Evolutionary conservation across 2,888 invertebrate species (phyloP), one percentile per base, ranked within the genome.

Genomic region (Drosophila borealis): DNA sequence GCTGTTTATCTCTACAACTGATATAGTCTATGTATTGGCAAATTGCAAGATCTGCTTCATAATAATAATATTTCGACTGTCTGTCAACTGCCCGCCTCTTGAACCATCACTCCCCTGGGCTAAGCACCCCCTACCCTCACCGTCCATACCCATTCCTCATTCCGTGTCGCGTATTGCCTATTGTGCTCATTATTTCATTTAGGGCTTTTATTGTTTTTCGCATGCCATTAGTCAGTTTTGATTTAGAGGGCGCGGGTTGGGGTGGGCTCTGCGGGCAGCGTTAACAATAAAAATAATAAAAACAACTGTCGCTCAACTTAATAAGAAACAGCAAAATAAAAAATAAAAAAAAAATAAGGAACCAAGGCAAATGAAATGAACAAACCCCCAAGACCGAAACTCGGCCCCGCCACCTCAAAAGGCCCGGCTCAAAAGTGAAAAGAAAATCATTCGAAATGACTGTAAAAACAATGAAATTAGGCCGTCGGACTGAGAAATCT

Each of bases 381-480:
- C 66, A 85, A 81, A 57, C 70, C 62, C 34, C 60, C 13, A 21
- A 36, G n/a, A 8, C 10, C 17, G 1, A 17, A 17, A 17, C 17
- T 17, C 46, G 1, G 0, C 13, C 13, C 51, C 1, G 11, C 17
- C 53, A 25, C 29, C 63, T 14, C 21, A 13, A 4, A 10, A 2
- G 10, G 36, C 45, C 29, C 8, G 29, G 53, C 75, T 76, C 72
- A 80, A 77, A 73, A 72, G 70, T 70, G 76, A 69, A 78, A 78
- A 81, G 74, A 73, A 81, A 82, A 88, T 90, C 90, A 90, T 90
- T 84, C 86, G 78, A 89, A 91, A 87, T 90, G 87, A 90, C 88
- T 89, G 90, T 77, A 90, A 89, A 90, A 87, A 87, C 90, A 89
- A 90, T 90, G 91, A 89, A 91, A 90, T 90, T 91, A 90, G 91